A percentile compares a stretch with the other conserved stretches of the same genome.
Conservation (phyloP, 1,140 invertebrate species). For the Aethina tumida region DNA sequence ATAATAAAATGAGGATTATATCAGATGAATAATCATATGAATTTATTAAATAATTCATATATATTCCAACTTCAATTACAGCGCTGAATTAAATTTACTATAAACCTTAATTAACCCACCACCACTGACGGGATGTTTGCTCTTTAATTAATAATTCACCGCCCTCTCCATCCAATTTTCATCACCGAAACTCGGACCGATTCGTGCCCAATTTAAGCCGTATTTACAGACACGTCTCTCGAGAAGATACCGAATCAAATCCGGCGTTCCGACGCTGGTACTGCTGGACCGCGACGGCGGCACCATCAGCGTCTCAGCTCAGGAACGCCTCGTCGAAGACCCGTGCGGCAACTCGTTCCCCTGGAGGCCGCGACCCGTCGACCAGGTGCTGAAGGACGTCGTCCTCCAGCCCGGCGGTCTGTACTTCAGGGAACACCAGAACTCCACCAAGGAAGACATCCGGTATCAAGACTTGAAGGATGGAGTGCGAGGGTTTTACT, state of each 20-base stretch:
- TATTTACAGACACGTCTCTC: constrained; percentile 54
- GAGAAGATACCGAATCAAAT: constrained; percentile 59
- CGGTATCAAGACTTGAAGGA: constrained; percentile 46
- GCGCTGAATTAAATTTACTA: no score
- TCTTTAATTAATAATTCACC: no score
- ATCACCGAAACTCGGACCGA: no score
- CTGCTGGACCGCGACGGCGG: constrained; percentile 53
- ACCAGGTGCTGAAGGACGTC: constrained; percentile 46
- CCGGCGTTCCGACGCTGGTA: constrained; percentile 63
- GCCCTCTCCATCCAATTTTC: no score
- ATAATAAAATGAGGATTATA: no score
- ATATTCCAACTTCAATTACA: no score
- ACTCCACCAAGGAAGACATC: constrained; percentile 37
- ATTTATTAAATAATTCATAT: no score
- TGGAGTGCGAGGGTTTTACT: constrained; percentile 65
- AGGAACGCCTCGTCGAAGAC: constrained; percentile 57
- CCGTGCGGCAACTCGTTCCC: constrained; percentile 56
- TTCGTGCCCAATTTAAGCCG: no score
- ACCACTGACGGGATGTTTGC: no score
- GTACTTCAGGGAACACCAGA: constrained; percentile 30
- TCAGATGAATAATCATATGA: no score
- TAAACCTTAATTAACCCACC: no score
- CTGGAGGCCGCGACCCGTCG: constrained; percentile 54
- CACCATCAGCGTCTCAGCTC: constrained; percentile 43
- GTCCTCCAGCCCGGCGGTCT: constrained; percentile 47